Evolutionary conservation across 2,113 vertebrate genomes (phyloP).

Genomic region (Nicator chloris): DNA sequence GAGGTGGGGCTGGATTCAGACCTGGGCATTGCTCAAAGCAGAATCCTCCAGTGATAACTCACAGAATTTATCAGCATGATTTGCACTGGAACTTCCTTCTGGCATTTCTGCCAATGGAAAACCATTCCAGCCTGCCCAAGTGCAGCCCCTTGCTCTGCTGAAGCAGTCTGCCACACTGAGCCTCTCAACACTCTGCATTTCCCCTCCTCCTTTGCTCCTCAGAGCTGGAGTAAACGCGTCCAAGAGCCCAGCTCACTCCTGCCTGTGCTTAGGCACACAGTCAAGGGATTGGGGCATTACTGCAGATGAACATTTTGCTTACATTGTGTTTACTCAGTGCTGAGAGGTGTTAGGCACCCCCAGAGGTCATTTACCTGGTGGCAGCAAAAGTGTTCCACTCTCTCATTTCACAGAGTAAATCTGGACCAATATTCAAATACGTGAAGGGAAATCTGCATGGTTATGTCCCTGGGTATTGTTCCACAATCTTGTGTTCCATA

Average conservation of each 20-base stretch:
- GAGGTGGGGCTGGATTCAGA: neutral
- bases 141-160: neutral
- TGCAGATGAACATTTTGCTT: neutral
- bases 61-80: fast-evolving
- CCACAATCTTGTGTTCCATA: neutral
- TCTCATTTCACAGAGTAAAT: neutral
- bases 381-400: neutral
- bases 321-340: neutral
- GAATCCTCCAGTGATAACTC: neutral
- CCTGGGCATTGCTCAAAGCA: neutral
- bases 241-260: neutral
- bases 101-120: neutral
- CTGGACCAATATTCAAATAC: neutral
- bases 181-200: neutral
- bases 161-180: neutral
- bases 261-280: neutral
- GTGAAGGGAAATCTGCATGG: neutral
- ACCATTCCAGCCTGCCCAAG: neutral
- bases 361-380: neutral
- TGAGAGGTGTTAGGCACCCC: neutral
- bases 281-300: neutral
- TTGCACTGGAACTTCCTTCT: neutral
- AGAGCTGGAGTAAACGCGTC: neutral
- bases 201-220: neutral
- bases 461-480: neutral